Evolutionary conservation across 2,888 invertebrate species (phyloP).

Genomic region (Camptogramma bilineatum): DNA sequence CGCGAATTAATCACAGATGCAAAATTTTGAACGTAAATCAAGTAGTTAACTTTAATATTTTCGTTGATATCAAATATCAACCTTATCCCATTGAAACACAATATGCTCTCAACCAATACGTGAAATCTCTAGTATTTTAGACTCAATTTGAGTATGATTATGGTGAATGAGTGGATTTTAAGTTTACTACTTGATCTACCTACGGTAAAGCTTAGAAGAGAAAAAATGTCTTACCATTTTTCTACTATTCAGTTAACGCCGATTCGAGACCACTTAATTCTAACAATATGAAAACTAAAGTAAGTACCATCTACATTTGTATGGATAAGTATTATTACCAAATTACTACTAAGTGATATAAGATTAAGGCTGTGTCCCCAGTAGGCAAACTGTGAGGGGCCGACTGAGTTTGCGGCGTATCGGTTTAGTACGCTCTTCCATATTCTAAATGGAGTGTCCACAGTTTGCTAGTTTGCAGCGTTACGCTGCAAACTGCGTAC

Average conservation of each 20-base stretch:
- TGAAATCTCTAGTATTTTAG: neutral
- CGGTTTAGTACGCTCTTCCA: too few relatives aligned
- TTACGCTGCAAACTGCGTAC: too few relatives aligned
- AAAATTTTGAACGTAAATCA: neutral
- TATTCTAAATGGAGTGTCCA: too few relatives aligned
- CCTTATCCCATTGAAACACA: neutral
- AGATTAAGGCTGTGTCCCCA: too few relatives aligned
- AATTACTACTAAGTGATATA: too few relatives aligned
- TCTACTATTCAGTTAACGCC: neutral
- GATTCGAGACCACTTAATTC: neutral
- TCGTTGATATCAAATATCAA: neutral
- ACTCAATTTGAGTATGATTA: neutral
- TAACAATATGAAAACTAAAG: neutral
- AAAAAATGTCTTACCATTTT: conserved; percentile 24
- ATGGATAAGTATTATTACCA: too few relatives aligned
- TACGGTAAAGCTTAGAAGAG: neutral
- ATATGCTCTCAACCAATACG: neutral
- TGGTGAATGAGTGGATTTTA: neutral
- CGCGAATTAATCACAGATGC: conserved; percentile 18
- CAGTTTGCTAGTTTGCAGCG: too few relatives aligned
- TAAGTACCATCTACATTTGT: too few relatives aligned
- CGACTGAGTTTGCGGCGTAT: too few relatives aligned
- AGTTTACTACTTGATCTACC: neutral
- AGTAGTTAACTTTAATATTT: neutral
- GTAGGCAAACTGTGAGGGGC: too few relatives aligned